Conservation (phyloP, 1,140 invertebrate species). For the Drusus annulatus region DNA sequence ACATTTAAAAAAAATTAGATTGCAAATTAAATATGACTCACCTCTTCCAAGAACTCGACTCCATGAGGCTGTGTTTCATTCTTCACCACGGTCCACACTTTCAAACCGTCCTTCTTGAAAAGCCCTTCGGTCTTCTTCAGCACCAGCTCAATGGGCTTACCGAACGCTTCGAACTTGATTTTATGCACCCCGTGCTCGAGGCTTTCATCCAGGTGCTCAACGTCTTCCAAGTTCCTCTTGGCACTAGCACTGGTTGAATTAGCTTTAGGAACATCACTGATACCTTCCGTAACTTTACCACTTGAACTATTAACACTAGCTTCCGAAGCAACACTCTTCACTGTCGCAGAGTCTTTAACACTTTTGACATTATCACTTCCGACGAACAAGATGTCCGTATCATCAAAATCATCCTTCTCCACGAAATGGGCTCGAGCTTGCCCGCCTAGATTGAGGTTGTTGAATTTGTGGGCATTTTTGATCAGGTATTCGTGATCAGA, state of each 20-base stretch:
- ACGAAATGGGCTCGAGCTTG: not conserved
- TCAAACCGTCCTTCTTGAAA: slow-evolving; percentile 79
- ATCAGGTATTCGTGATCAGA: slow-evolving; percentile 51
- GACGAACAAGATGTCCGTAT: slow-evolving; percentile 7
- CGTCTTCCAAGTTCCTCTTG: slow-evolving; percentile 62
- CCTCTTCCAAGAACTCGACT: slow-evolving; percentile 83
- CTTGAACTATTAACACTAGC: slow-evolving; percentile 65
- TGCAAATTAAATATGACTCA: slow-evolving; percentile 63
- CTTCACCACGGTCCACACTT: slow-evolving; percentile 82
- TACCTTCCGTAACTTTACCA: slow-evolving; percentile 65
- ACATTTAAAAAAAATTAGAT: too few relatives aligned
- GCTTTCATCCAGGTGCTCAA: slow-evolving; percentile 68
- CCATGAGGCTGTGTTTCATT: slow-evolving; percentile 80
- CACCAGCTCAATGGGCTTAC: slow-evolving; percentile 79
- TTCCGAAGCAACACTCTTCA: slow-evolving; percentile 61
- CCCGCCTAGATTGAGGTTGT: slow-evolving; percentile 11
- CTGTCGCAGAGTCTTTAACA: slow-evolving; percentile 63
- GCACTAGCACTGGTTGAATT: slow-evolving; percentile 63
- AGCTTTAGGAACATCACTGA: slow-evolving; percentile 60
- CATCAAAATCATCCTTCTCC: slow-evolving; percentile 28
- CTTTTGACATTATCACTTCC: slow-evolving; percentile 52
- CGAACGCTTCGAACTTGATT: slow-evolving; percentile 84
- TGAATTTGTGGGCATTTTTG: slow-evolving; percentile 60
- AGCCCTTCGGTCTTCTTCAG: slow-evolving; percentile 81
- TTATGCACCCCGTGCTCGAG: slow-evolving; percentile 73